Conservation (phyloP, 2,113 vertebrate genomes). For the Equus quagga region DNA sequence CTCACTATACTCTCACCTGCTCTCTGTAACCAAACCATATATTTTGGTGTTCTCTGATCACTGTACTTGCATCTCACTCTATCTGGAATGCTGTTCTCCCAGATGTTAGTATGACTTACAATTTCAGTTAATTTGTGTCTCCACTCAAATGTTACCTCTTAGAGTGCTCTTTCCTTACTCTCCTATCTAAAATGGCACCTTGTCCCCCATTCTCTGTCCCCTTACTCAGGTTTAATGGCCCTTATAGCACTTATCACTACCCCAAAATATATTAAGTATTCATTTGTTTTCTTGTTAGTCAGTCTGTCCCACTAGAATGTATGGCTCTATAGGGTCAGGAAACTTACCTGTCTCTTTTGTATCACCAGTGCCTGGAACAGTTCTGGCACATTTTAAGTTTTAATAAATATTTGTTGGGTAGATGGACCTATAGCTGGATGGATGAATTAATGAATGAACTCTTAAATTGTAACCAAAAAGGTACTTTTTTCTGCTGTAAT, state of each 20-base stretch:
- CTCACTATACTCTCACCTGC: background rate
- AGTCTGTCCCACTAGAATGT: background rate
- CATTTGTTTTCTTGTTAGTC: constrained; percentile 12
- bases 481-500: background rate
- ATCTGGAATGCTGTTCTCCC: background rate
- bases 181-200: background rate
- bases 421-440: background rate
- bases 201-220: background rate
- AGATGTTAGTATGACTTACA: background rate
- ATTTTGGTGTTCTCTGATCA: background rate
- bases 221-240: background rate
- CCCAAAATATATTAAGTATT: background rate
- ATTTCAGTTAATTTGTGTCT: constrained; percentile 31
- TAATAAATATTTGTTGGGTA: constrained; percentile 30
- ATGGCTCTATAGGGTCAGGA: background rate
- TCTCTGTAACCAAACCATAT: background rate
- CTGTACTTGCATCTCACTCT: background rate
- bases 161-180: background rate
- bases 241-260: background rate
- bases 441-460: constrained; percentile 7
- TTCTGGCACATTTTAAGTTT: background rate
- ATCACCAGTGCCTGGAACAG: background rate
- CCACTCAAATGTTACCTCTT: background rate
- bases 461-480: constrained; percentile 11
- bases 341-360: background rate